Conservation (phyloP, 2,113 vertebrate genomes). For the Mustela nigripes region DNA sequence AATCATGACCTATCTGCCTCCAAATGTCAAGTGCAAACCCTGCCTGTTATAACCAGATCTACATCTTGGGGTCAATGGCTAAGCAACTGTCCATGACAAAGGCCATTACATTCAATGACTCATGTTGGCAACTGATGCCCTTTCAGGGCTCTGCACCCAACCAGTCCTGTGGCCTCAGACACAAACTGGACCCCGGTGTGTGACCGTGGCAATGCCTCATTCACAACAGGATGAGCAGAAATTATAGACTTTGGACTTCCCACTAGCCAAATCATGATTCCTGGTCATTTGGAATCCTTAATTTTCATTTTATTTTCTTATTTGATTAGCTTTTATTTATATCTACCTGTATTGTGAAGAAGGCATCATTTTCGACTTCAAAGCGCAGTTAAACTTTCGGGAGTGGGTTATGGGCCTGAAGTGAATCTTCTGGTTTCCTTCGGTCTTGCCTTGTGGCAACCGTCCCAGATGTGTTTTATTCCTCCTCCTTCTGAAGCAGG, state of each 20-base stretch:
- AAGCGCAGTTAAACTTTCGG: background rate
- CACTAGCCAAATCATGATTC: background rate
- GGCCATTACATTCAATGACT: background rate
- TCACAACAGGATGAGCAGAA: background rate
- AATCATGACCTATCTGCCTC: background rate
- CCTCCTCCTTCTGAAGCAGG: too few relatives aligned
- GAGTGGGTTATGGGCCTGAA: background rate
- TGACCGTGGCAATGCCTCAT: fast-evolving
- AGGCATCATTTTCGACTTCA: background rate
- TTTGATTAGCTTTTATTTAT: background rate
- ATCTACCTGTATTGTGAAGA: background rate
- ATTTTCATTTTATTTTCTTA: background rate
- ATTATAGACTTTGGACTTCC: background rate
- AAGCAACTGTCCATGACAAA: background rate
- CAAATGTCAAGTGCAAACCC: background rate
- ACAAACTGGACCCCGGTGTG: background rate
- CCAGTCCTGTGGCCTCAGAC: background rate
- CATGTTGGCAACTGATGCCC: background rate
- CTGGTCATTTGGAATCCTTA: background rate
- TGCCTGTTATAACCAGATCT: background rate
- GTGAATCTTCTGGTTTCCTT: background rate
- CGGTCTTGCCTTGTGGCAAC: background rate
- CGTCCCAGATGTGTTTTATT: background rate
- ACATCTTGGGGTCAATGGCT: background rate
- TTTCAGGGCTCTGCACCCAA: background rate